Percentiles rank a stretch among this genome's conserved stretches.
Conservation (phyloP, 2,113 vertebrate genomes). For the Phalacrocorax brasilianus region DNA sequence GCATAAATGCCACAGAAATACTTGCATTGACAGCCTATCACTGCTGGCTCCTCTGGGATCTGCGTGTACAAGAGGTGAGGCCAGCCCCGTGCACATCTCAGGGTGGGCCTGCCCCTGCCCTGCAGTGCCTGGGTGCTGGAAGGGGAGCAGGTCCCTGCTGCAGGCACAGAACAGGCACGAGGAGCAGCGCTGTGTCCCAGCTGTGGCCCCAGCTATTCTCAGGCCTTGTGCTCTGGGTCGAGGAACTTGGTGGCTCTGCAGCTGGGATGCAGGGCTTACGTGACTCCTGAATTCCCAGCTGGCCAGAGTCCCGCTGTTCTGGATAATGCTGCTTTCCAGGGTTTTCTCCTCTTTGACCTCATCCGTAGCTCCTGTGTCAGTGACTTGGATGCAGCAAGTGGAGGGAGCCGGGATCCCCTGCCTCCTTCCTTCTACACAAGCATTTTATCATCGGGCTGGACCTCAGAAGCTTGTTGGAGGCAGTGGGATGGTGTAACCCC, state of each 20-base stretch:
- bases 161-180: rapidly evolving
- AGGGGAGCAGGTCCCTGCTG: not conserved
- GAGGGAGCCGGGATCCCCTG: not conserved
- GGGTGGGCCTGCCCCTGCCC: not conserved
- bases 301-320: not conserved
- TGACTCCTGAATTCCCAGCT: constrained; percentile 35
- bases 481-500: not conserved
- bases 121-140: rapidly evolving
- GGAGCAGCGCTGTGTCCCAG: not conserved
- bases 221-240: not conserved
- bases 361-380: not conserved
- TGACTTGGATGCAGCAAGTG: not conserved
- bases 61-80: not conserved
- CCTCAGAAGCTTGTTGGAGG: not conserved
- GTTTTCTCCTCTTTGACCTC: constrained; percentile 40
- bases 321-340: constrained; percentile 27
- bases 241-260: not conserved
- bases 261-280: not conserved
- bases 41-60: not conserved
- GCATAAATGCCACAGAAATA: not conserved
- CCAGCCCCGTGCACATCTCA: rapidly evolving
- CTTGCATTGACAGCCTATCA: not conserved
- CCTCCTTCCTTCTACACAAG: not conserved
- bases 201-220: rapidly evolving
- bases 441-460: not conserved